A percentile compares a stretch with the other conserved stretches of the same genome.
phyloP scores from a whole-genome alignment of 2,888 invertebrate species.

The Ferdinandea cuprea region DNA sequence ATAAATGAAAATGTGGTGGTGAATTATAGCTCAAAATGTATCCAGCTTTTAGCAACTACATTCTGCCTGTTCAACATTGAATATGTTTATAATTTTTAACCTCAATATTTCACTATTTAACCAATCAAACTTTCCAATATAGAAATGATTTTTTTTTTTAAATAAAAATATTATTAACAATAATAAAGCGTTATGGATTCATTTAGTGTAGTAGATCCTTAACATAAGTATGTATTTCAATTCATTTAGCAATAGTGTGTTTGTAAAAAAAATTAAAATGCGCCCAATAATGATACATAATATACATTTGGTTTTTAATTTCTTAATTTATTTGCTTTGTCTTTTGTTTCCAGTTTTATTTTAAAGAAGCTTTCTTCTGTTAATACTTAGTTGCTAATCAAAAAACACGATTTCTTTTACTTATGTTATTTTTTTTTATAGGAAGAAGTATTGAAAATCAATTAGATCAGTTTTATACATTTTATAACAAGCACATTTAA shows the following conservation, averaged over 20 bases:
- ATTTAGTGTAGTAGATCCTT: conserved; percentile 4
- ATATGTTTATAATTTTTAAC: too few relatives aligned
- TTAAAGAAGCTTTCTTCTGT: conserved; percentile 17
- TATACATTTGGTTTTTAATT: too few relatives aligned
- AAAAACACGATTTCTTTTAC: conserved; percentile 19
- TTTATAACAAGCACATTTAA: conserved; percentile 65
- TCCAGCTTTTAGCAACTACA: too few relatives aligned
- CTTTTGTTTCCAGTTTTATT: not conserved
- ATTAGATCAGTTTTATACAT: conserved; percentile 44
- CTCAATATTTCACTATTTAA: not conserved
- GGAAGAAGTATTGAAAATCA: conserved; percentile 65
- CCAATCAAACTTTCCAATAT: not conserved
- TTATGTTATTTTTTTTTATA: conserved; percentile 18
- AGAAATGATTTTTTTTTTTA: not conserved
- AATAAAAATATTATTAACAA: not conserved
- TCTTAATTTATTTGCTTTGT: conserved; percentile 33
- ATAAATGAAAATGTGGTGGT: too few relatives aligned
- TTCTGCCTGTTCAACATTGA: too few relatives aligned
- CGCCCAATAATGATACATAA: conserved; percentile 11
- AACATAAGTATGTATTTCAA: conserved; percentile 17
- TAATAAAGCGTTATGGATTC: conserved; percentile 1
- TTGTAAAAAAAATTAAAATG: conserved; percentile 15
- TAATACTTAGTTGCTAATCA: conserved; percentile 48
- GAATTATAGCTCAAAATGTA: too few relatives aligned
- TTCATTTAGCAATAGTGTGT: conserved; percentile 21